Conservation (phyloP, 2,113 vertebrate genomes). For the Camelus dromedarius region DNA sequence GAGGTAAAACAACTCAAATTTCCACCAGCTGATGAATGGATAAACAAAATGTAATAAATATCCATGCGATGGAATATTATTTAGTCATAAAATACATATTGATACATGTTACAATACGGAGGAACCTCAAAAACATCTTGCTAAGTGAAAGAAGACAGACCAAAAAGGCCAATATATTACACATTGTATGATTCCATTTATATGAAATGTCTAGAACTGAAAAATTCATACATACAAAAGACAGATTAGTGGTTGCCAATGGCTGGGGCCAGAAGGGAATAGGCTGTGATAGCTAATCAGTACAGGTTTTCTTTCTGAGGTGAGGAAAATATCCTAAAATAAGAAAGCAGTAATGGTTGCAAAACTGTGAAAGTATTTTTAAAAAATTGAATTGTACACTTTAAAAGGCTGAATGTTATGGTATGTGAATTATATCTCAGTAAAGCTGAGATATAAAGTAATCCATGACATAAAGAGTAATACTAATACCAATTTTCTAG, state of each 20-base stretch:
- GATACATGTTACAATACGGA: neutral
- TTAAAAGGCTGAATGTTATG: neutral
- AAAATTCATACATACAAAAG: neutral
- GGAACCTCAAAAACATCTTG: neutral
- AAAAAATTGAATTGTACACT: neutral
- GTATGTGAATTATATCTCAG: neutral
- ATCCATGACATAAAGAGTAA: neutral
- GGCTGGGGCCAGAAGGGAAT: neutral
- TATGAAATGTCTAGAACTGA: neutral
- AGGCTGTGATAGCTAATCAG: neutral
- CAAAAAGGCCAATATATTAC: neutral
- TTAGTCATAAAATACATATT: neutral
- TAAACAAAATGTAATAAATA: neutral
- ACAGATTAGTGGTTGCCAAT: neutral
- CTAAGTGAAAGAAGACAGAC: neutral
- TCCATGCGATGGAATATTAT: neutral
- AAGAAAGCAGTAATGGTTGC: neutral
- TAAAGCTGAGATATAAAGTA: neutral
- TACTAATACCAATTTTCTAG: neutral
- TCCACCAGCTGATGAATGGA: neutral
- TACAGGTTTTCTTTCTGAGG: neutral
- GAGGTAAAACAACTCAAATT: neutral
- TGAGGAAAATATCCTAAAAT: neutral
- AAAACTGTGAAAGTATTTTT: neutral
- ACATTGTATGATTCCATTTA: neutral